Evolutionary conservation across 92 coral and sea anemone genomes (phyloP).

Genomic region (Heliopora coerulea): DNA sequence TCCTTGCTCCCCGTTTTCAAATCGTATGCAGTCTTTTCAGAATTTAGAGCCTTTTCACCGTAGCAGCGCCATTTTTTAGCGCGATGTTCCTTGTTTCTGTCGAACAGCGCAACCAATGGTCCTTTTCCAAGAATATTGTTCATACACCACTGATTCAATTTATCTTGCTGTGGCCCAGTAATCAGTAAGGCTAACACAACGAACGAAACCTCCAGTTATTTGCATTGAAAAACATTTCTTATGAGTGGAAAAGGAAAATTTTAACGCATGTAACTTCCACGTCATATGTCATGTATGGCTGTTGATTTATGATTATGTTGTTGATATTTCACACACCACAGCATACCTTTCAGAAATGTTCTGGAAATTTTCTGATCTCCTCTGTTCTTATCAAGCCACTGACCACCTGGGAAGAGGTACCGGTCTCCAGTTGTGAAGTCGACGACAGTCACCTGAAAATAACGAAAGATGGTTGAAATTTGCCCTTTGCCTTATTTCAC

Average conservation of each 20-base stretch:
- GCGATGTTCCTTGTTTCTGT: background rate
- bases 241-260: too few relatives aligned
- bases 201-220: background rate
- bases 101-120: constrained; percentile 25
- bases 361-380: constrained; percentile 33
- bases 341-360: constrained; percentile 23
- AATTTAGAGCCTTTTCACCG: constrained; percentile 10
- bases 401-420: constrained; percentile 24
- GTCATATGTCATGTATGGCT: too few relatives aligned
- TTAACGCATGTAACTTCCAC: too few relatives aligned
- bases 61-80: constrained; percentile 36
- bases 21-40: constrained; percentile 34
- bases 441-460: constrained; percentile 8
- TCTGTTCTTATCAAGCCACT: constrained; percentile 32
- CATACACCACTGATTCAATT: constrained; percentile 31
- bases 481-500: too few relatives aligned
- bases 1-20: background rate
- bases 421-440: constrained; percentile 24
- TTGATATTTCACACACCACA: background rate
- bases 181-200: constrained; percentile 11
- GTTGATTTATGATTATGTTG: too few relatives aligned
- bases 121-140: background rate
- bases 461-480: too few relatives aligned
- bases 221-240: too few relatives aligned
- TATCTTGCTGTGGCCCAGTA: constrained; percentile 32